Conservation (phyloP, 1,140 invertebrate genomes). For the Teleopsis dalmanni region DNA sequence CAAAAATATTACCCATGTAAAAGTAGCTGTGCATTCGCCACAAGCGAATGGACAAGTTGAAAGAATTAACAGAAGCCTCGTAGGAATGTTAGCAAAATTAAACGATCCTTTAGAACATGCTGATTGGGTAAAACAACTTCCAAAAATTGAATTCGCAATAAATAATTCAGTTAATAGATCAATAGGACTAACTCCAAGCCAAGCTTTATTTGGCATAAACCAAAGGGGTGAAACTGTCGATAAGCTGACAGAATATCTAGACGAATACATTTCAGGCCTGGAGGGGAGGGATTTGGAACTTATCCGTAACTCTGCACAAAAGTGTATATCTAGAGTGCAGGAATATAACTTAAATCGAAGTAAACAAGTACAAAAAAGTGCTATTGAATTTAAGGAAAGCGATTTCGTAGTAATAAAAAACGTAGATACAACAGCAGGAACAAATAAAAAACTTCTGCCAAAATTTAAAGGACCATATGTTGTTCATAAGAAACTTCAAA, state of each 20-base stretch:
- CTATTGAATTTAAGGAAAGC: too few relatives aligned
- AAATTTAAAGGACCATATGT: too few relatives aligned
- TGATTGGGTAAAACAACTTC: background rate
- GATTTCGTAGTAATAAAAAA: too few relatives aligned
- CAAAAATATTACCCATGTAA: constrained; percentile 4
- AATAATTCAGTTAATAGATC: constrained; percentile 4
- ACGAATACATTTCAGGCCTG: background rate
- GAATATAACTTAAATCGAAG: too few relatives aligned
- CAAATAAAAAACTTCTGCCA: too few relatives aligned
- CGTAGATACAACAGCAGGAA: too few relatives aligned
- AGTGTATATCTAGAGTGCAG: too few relatives aligned
- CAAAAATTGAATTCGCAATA: background rate
- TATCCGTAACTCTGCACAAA: too few relatives aligned
- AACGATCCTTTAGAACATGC: background rate
- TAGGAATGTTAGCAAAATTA: constrained; percentile 3
- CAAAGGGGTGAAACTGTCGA: constrained; percentile 3
- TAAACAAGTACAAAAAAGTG: too few relatives aligned
- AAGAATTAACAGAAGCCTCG: background rate
- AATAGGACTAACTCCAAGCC: constrained; percentile 1
- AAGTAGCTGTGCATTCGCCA: background rate
- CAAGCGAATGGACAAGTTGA: constrained; percentile 6
- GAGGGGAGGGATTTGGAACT: too few relatives aligned
- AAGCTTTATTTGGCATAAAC: constrained; percentile 1
- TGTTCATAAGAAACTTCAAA: too few relatives aligned
- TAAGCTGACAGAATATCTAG: background rate